phyloP scores from a whole-genome alignment of 2,797 vertebrate species.

The Gymnothorax reevesii region DNA sequence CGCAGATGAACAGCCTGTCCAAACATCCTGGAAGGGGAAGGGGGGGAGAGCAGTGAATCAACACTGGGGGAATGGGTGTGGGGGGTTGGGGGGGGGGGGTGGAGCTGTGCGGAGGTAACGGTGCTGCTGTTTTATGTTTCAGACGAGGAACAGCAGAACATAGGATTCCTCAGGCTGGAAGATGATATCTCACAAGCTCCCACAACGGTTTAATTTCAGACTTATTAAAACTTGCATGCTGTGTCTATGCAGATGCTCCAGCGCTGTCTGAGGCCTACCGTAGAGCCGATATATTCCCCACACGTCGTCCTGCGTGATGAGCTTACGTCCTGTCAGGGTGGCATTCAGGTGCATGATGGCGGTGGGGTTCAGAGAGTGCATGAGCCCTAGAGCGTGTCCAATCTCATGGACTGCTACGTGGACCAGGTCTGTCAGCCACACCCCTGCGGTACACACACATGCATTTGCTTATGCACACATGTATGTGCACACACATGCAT shows the following conservation, averaged over 20 bases:
- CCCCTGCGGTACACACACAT: constrained; percentile 70
- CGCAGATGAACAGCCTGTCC: constrained; percentile 88
- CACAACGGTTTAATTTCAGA: no score
- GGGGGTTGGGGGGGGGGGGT: constrained; percentile 4
- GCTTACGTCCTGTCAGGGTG: constrained; percentile 88
- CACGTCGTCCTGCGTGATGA: constrained; percentile 92
- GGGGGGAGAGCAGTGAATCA: constrained; percentile 4
- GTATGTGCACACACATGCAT: constrained; percentile 41
- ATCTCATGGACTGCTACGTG: constrained; percentile 96
- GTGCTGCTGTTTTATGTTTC: constrained; percentile 34
- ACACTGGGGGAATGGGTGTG: background rate
- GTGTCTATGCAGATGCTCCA: background rate
- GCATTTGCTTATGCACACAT: constrained; percentile 32
- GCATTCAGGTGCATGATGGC: constrained; percentile 98
- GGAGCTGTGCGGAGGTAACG: background rate
- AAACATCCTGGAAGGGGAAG: constrained; percentile 78
- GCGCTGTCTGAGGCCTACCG: constrained; percentile 64
- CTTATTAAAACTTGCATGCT: no score
- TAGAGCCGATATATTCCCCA: constrained; percentile 95
- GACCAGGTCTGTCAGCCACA: constrained; percentile 96
- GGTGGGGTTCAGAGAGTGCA: constrained; percentile 88
- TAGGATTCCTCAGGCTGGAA: no score
- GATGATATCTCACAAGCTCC: no score
- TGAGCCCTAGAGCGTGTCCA: constrained; percentile 90
- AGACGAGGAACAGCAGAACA: constrained; percentile 10